Evolutionary conservation across 2,888 invertebrate genomes (phyloP).

Genomic region (Cheilosia vernalis): DNA sequence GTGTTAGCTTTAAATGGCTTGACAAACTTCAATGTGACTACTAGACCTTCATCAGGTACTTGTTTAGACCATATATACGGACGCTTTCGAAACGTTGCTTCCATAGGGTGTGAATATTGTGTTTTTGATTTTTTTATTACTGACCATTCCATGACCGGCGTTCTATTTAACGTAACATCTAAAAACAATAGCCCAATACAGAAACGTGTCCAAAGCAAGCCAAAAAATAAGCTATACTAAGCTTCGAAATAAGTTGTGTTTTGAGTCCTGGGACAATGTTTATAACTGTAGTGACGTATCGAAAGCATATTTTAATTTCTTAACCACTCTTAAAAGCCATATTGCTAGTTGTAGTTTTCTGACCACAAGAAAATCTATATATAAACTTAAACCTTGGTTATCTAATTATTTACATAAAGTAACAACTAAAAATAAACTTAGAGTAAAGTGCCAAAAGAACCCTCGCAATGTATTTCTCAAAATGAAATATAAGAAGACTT

Average conservation of each 20-base stretch:
- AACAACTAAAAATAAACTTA: conserved; percentile 4
- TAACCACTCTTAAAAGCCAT: too few species aligned
- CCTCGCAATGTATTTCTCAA: neutral
- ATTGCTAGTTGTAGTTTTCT: too few species aligned
- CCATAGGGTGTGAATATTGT: too few species aligned
- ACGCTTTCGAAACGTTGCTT: too few species aligned
- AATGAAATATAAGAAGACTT: conserved; percentile 1
- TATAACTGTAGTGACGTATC: conserved; percentile 3
- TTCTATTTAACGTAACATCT: neutral
- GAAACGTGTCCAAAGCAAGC: neutral
- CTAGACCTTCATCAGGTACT: conserved; percentile 13
- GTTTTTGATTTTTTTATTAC: neutral
- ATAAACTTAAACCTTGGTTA: conserved; percentile 6
- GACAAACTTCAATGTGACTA: conserved; percentile 26
- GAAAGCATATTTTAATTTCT: neutral
- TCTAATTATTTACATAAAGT: conserved; percentile 1
- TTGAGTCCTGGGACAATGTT: neutral
- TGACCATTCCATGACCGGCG: neutral
- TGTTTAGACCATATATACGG: conserved; percentile 10
- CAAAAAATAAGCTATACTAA: neutral
- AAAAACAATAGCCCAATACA: neutral
- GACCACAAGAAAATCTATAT: too few species aligned
- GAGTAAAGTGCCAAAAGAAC: too few species aligned
- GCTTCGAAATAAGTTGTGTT: too few species aligned
- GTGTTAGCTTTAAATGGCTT: too few species aligned